Conservation (phyloP, 35 echinoderm and acorn worm genomes). For the Heliocidaris erythrogramma region DNA sequence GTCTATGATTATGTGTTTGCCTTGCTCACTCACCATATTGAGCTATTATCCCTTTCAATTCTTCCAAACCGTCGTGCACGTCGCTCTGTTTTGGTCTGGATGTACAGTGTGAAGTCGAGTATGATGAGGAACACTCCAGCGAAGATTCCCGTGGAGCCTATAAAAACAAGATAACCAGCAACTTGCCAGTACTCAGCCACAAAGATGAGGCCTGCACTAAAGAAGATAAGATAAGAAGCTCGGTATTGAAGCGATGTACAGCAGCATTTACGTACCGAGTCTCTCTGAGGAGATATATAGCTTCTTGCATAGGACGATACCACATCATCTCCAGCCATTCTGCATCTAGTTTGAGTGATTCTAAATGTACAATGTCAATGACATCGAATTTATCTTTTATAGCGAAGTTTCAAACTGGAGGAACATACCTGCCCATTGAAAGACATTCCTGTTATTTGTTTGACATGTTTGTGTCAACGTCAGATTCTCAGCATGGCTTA, state of each 20-base stretch:
- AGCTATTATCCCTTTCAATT: neutral
- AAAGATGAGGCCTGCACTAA: neutral
- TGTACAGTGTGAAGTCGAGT: neutral
- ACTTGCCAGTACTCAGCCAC: neutral
- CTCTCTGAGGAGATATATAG: neutral
- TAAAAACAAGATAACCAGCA: neutral
- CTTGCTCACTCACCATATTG: neutral
- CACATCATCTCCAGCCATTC: neutral
- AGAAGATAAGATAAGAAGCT: neutral
- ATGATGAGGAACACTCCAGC: neutral
- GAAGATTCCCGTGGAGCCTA: neutral
- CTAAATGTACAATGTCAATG: too few species aligned
- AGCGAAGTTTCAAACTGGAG: too few species aligned
- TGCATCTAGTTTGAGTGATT: neutral
- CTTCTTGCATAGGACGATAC: neutral
- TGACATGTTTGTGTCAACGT: too few species aligned
- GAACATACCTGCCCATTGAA: too few species aligned
- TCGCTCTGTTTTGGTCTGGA: neutral
- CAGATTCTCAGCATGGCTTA: too few species aligned
- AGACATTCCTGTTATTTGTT: too few species aligned
- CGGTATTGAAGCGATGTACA: neutral
- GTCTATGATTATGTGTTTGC: too few species aligned
- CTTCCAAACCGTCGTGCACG: neutral
- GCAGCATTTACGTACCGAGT: neutral
- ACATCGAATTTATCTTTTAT: too few species aligned